Conservation (phyloP, 2,888 invertebrate species). For the Sinohyriopsis cumingii region DNA sequence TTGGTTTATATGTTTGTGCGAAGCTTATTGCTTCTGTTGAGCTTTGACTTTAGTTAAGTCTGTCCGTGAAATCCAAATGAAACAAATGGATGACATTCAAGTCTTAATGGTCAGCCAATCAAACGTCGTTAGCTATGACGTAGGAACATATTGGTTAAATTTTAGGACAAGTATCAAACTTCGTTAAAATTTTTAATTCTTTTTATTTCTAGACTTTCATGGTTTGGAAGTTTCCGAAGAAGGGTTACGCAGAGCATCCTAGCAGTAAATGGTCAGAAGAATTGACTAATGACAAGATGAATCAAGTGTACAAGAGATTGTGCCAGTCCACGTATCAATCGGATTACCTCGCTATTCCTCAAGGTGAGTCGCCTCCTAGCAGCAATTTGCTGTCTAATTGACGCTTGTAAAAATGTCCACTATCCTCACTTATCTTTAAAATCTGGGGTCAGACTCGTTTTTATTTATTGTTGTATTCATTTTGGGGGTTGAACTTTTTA, state of each 20-base stretch:
- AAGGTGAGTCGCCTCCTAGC: slow-evolving; percentile 45
- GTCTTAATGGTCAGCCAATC: background rate
- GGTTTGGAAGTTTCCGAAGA: slow-evolving; percentile 63
- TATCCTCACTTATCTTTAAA: no score
- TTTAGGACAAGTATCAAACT: background rate
- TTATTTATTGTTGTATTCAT: no score
- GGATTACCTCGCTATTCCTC: slow-evolving; percentile 65
- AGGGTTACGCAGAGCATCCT: slow-evolving; percentile 28
- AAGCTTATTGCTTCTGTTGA: no score
- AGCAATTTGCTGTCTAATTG: background rate
- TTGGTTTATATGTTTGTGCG: no score
- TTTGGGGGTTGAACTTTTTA: no score
- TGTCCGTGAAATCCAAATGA: no score
- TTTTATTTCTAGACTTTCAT: slow-evolving; percentile 56
- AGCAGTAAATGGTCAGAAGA: slow-evolving; percentile 48
- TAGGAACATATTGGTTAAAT: background rate
- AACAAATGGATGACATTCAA: no score
- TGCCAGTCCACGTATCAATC: slow-evolving; percentile 64
- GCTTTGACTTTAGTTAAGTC: no score
- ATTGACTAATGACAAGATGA: slow-evolving; percentile 62
- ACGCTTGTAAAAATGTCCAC: no score
- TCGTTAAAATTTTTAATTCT: background rate
- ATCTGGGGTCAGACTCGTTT: no score
- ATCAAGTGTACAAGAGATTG: slow-evolving; percentile 59
- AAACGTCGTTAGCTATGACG: background rate